These are phyloP conservation scores for Sepioteuthis lessoniana DNA, from an alignment of 2,888 invertebrate species.

Conservation along the genomic window DNA sequence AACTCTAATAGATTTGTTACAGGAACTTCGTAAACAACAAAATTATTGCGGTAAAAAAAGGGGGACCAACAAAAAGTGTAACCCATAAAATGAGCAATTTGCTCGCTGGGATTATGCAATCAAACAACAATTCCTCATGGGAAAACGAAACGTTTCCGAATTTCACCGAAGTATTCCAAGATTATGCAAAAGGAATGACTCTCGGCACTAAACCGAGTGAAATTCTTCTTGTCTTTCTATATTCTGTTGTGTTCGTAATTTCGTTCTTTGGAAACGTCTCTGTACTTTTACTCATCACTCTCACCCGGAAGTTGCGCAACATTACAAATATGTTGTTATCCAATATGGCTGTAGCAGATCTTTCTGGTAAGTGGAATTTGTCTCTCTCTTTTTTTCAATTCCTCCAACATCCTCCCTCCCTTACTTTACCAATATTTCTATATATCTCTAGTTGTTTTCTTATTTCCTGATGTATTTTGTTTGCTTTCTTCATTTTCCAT, in stretches of 20 bases:
- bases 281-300: slow-evolving; percentile 56
- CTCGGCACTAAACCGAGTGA: slow-evolving; percentile 52
- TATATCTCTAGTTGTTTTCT: background rate
- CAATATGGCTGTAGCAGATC: slow-evolving; percentile 61
- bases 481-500: no score
- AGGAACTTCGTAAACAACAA: background rate
- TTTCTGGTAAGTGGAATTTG: slow-evolving; percentile 55
- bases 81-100: background rate
- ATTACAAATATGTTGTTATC: slow-evolving; percentile 60
- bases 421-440: background rate
- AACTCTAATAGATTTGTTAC: background rate
- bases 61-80: background rate
- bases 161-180: slow-evolving; percentile 23
- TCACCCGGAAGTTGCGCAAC: slow-evolving; percentile 56
- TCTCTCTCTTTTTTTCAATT: background rate
- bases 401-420: background rate
- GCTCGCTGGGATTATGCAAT: background rate
- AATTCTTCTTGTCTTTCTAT: slow-evolving; percentile 56
- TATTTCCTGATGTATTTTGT: no score
- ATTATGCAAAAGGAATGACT: slow-evolving; percentile 41
- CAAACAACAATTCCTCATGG: background rate
- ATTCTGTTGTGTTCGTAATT: slow-evolving; percentile 57
- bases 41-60: background rate
- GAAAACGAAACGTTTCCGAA: slow-evolving; percentile 10
- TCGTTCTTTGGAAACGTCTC: slow-evolving; percentile 60